Evolutionary conservation across 1,140 invertebrate genomes (phyloP).

Genomic region (Odontomachus brunneus): DNA sequence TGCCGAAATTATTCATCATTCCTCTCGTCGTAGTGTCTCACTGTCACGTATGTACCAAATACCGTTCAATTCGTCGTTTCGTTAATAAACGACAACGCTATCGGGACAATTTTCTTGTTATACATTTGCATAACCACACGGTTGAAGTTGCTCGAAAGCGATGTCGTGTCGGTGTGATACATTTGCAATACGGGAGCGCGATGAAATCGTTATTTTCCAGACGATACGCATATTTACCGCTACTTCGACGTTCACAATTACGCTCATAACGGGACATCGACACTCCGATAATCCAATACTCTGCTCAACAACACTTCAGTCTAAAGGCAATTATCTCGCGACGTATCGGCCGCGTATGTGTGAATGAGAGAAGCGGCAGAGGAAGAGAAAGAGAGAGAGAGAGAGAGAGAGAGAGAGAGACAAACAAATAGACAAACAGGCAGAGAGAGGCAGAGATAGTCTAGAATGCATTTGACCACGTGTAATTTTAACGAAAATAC

Average conservation of each 20-base stretch:
- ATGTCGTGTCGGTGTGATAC: not conserved
- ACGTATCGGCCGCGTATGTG: no score
- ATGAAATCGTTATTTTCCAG: slow-evolving; percentile 11
- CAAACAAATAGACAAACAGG: not conserved
- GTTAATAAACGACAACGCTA: not conserved
- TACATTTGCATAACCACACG: not conserved
- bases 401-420: no score
- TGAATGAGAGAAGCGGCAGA: no score
- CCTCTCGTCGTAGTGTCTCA: not conserved
- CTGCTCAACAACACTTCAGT: not conserved
- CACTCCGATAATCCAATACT: slow-evolving; percentile 33
- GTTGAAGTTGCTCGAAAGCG: not conserved
- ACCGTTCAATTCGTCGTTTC: not conserved
- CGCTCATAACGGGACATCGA: slow-evolving; percentile 23
- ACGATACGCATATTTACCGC: not conserved
- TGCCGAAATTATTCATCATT: no score
- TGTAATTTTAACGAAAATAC: slow-evolving; percentile 16
- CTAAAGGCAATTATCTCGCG: not conserved
- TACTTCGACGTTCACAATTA: slow-evolving; percentile 21
- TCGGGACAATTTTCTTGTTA: not conserved
- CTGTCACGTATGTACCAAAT: not conserved
- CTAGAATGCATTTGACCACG: not conserved
- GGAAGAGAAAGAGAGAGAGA: no score
- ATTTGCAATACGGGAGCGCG: slow-evolving; percentile 5
- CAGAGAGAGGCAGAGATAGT: no score